phyloP scores from a whole-genome alignment of 2,888 invertebrate genomes.

The Portevinia maculata region DNA sequence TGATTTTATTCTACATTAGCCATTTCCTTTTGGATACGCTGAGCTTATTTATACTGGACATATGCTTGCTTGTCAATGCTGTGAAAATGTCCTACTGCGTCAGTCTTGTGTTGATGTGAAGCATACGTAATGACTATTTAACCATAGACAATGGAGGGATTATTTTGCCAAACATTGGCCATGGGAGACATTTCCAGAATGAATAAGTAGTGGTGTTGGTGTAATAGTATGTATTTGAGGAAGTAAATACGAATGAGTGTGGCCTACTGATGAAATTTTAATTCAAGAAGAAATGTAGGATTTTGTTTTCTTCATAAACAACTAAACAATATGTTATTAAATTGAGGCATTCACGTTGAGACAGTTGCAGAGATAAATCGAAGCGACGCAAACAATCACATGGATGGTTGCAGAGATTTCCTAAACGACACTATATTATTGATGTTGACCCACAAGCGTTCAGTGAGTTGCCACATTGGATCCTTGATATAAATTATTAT shows the following conservation, averaged over 20 bases:
- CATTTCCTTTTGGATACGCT: constrained; percentile 6
- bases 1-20: constrained; percentile 11
- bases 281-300: background rate
- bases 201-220: background rate
- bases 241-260: background rate
- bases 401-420: no score
- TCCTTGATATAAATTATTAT: no score
- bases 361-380: no score
- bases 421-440: no score
- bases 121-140: constrained; percentile 38
- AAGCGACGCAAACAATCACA: no score
- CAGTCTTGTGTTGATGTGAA: constrained; percentile 16
- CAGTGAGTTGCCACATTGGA: no score
- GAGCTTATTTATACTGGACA: background rate
- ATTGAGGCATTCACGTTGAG: no score
- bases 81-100: constrained; percentile 18
- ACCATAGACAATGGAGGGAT: constrained; percentile 6
- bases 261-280: background rate
- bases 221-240: background rate
- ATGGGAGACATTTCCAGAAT: constrained; percentile 10
- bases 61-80: background rate
- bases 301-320: background rate
- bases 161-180: background rate
- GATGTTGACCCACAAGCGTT: no score
- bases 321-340: no score